Base-by-base conservation (phyloP, 2,113 vertebrate species). In the Corydoras maculifer region DNA sequence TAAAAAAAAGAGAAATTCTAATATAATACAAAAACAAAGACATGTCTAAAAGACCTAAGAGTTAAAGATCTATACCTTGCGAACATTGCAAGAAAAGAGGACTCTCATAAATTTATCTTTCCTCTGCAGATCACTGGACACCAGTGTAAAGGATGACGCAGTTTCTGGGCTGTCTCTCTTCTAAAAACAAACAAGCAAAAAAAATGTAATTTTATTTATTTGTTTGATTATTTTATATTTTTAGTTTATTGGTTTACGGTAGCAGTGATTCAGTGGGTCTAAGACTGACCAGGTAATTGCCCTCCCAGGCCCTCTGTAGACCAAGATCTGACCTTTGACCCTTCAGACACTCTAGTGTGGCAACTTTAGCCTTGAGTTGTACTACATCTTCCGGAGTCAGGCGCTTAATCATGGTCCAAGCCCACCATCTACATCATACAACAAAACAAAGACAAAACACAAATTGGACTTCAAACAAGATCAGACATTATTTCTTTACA, bases 71-170 rank as follows among this genome's bases (percentile, higher is more conserved):
- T 67, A n/a, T 88, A 99, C 97, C 94, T 99, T 99, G 75, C 95
- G 93, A 53, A 99, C 96, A 0, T 95, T 94, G 77, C 93, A 93
- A 74, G 97, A 97, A 84, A 99, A 99, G 71, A 98, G 91, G 9
- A 97, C 62, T 0, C 87, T 91, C 95, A 98, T 98, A 87, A 97
- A 99, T 75, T 99, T 99, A 90, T 99, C 97, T 74, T 93, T 98
- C 9, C 95, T 84, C 79, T 98, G 95, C 80, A 99, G 87, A 75
- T 98, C 94, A 51, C 90, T 95, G 80, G 93, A 93, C 3, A 96
- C 90, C 0, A 93, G 86, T 1, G 91, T 86, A 81, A 99, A 98
- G 0, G 91, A 91, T 14, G 89, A 83, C 0, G 90, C 88, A 18
- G 82, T 84, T 69, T 94, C 92, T 0, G 92, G 86, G 57, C 85